These are phyloP conservation scores for Siphamia tubifer DNA, from an alignment of 2,113 vertebrate genomes.

Conservation along the genomic window DNA sequence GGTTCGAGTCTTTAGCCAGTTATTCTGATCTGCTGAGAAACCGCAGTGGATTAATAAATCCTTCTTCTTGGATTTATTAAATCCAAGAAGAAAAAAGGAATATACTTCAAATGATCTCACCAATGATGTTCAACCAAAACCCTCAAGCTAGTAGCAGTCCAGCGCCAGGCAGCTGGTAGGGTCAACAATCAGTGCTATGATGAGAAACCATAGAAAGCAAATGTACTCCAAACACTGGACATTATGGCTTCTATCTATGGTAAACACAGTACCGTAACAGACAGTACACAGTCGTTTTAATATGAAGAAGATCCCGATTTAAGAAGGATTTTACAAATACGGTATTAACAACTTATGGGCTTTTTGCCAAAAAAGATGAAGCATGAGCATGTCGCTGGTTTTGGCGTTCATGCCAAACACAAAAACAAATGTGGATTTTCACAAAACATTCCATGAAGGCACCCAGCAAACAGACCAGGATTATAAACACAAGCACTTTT, in stretches of 20 bases:
- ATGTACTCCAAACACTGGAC: neutral
- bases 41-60: neutral
- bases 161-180: conserved; percentile 1
- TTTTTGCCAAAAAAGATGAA: conserved; percentile 46
- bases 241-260: neutral
- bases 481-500: conserved; percentile 65
- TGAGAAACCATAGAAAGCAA: neutral
- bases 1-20: neutral
- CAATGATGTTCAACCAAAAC: neutral
- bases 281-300: neutral
- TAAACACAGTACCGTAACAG: neutral
- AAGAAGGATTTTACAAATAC: conserved; percentile 22
- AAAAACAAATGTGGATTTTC: conserved; percentile 20
- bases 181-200: neutral
- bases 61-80: too few relatives aligned
- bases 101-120: neutral
- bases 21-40: neutral
- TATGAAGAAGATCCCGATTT: neutral
- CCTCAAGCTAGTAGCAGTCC: neutral
- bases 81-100: conserved; percentile 3
- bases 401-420: neutral
- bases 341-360: conserved; percentile 18
- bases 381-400: conserved; percentile 25
- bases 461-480: neutral
- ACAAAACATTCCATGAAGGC: conserved; percentile 43